Evolutionary conservation across 2,797 vertebrate genomes (phyloP).

Genomic region (Lacerta agilis): DNA sequence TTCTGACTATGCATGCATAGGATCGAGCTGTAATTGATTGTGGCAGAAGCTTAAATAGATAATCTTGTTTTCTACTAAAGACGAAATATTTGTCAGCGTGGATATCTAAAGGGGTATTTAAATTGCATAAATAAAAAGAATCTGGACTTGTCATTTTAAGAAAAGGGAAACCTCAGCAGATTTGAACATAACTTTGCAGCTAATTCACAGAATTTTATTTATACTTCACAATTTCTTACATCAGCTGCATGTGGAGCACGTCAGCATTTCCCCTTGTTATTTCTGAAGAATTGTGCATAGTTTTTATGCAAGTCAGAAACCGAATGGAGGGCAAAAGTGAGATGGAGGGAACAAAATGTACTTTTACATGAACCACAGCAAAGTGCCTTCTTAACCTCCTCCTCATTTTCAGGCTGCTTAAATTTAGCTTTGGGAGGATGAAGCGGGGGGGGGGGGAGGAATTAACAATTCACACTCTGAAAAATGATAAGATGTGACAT

Average conservation of each 20-base stretch:
- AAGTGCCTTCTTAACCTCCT: not conserved
- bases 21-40: not conserved
- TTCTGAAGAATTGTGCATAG: not conserved
- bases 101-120: not conserved
- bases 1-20: not conserved
- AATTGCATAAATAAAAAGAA: not conserved
- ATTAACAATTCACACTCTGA: not conserved
- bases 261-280: not conserved
- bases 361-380: not conserved
- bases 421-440: not conserved
- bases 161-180: not conserved
- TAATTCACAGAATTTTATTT: not conserved
- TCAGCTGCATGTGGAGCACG: conserved; percentile 6
- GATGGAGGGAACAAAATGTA: not conserved
- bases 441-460: not conserved
- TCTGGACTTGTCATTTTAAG: not conserved
- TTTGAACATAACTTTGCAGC: not conserved
- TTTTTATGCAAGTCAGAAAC: not conserved
- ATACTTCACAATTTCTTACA: not conserved
- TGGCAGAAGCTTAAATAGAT: not conserved
- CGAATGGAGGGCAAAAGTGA: not conserved
- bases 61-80: not conserved
- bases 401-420: not conserved
- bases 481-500: not conserved
- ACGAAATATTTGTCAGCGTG: not conserved